Base-by-base conservation (phyloP, 1,140 invertebrate species). In the Muscidifurax raptorellus region DNA sequence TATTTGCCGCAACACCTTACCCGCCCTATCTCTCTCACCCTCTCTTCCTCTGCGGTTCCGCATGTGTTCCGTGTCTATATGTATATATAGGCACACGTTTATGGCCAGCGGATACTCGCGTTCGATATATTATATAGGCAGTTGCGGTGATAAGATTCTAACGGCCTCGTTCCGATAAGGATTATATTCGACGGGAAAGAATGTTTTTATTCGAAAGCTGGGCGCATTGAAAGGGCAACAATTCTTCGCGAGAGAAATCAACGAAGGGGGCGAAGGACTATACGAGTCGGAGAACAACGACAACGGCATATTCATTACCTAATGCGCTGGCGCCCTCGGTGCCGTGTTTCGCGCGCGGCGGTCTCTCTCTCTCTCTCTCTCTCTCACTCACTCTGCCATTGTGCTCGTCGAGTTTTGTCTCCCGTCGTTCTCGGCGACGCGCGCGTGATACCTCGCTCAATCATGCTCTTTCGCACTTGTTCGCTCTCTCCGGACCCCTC, bases 291-390 rank as follows among this genome's bases (percentile, higher is more conserved):
- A 67, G 30, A 36, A 59, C 52, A n/a, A n/a, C 52, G 28, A 67
- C 72, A 76, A 76, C 59, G 75, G 64, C 82, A 85, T 82, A 80
- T 79, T 86, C 86, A 86, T 86, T 85, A 86, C 84, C 86, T 86
- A 86, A 86, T 86, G 86, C 72, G 84, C 69, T 32, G 32, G 30
- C 40, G 40, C 76, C 69, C 71, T 69, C 47, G 67, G 40, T 27
- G 36, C 79, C 12, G 18, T 6, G 52, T 47, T 79, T 52, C 52
- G 30, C 52, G 22, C 67, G 27, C 13, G 15, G 47, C 47, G 47
- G 13, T 72, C 30, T 64, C 22, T 47, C 66, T 27, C 66, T 32
- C 69, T 72, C 71, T 52, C 44, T 72, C 69, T 22, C 36, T 13
- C 47, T 12, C 36, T n/a, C n/a, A 32, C 36, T 32, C 9, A 36